These are phyloP conservation scores for Pelvicachromis taeniatus DNA, from an alignment of 2,113 vertebrate species.

Conservation along the genomic window DNA sequence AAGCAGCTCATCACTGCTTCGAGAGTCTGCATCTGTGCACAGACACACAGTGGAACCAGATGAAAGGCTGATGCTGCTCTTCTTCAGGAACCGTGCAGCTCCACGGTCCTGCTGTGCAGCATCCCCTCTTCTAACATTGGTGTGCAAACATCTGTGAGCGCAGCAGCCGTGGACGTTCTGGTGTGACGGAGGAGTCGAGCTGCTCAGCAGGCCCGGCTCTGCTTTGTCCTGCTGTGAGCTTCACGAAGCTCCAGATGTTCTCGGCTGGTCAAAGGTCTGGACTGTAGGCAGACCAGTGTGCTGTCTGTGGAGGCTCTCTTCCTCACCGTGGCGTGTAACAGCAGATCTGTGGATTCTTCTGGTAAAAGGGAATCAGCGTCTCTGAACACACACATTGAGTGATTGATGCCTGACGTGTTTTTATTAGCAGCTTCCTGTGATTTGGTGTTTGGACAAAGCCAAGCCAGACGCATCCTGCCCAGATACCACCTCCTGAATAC, in stretches of 20 bases:
- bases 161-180: not conserved
- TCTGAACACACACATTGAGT: not conserved
- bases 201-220: not conserved
- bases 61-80: not conserved
- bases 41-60: not conserved
- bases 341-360: not conserved
- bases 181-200: not conserved
- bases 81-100: not conserved
- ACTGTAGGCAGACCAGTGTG: too few species aligned
- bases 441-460: not conserved
- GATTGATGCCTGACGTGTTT: not conserved
- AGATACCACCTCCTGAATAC: not conserved
- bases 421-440: not conserved
- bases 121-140: not conserved
- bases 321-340: not conserved
- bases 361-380: not conserved
- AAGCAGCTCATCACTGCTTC: not conserved
- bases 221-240: not conserved
- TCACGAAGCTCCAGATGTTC: not conserved
- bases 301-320: not conserved
- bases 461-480: not conserved
- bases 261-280: not conserved
- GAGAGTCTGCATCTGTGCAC: not conserved
- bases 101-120: not conserved
- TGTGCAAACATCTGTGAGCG: not conserved